These are phyloP conservation scores for Morone saxatilis DNA, from an alignment of 2,113 vertebrate species.

Conservation along the genomic window DNA sequence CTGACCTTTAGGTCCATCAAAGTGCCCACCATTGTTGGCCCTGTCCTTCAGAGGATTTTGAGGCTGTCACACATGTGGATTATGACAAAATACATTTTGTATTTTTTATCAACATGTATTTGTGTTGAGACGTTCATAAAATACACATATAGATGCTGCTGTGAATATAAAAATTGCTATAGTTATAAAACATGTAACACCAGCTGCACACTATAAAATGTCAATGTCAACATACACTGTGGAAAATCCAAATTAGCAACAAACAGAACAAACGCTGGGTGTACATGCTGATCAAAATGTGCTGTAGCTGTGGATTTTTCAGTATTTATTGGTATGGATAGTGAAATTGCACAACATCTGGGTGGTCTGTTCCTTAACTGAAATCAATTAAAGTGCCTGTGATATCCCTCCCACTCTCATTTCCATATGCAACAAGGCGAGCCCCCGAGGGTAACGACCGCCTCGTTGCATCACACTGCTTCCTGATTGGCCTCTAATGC, in stretches of 20 bases:
- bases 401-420: slow-evolving; percentile 59
- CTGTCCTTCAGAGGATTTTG: not conserved
- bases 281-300: slow-evolving; percentile 5
- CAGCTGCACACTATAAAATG: not conserved
- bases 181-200: not conserved
- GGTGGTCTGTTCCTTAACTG: slow-evolving; percentile 40
- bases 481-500: slow-evolving; percentile 55
- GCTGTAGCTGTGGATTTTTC: not conserved
- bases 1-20: not conserved
- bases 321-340: not conserved
- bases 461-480: slow-evolving; percentile 39
- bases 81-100: not conserved
- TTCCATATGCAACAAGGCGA: slow-evolving; percentile 62
- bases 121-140: no score
- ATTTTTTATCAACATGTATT: not conserved
- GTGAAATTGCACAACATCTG: slow-evolving; percentile 17
- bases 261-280: not conserved
- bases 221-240: not conserved
- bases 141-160: no score
- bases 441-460: slow-evolving; percentile 16
- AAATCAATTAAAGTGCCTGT: slow-evolving; percentile 64
- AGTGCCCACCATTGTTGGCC: no score
- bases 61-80: not conserved
- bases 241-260: not conserved
- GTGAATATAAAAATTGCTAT: no score